Evolutionary conservation across 2,797 vertebrate genomes (phyloP).

Genomic region (Xenops minutus): DNA sequence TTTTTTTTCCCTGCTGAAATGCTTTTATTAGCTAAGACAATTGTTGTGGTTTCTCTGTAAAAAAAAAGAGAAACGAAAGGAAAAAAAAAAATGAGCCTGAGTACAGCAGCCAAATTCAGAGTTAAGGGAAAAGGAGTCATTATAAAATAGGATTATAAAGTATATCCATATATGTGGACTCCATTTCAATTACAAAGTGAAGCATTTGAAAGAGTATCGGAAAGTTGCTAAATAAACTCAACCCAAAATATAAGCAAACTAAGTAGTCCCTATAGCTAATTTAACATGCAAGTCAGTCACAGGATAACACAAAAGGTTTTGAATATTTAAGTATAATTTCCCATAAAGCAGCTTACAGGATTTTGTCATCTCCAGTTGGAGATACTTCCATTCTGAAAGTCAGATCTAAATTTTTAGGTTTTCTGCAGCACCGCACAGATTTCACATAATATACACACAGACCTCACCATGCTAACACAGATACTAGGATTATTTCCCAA

Average conservation of each 20-base stretch:
- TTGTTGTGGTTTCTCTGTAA: background rate
- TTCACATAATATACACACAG: background rate
- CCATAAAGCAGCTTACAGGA: background rate
- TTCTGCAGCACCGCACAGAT: background rate
- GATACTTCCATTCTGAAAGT: background rate
- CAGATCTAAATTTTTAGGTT: background rate
- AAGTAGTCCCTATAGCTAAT: background rate
- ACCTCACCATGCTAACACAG: background rate
- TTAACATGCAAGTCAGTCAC: background rate
- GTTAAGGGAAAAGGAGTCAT: background rate
- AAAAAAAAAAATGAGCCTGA: background rate
- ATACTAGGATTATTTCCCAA: background rate
- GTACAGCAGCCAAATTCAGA: background rate
- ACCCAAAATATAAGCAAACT: background rate
- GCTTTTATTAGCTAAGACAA: background rate
- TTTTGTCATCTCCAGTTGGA: background rate
- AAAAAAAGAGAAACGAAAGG: background rate
- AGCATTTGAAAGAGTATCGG: background rate
- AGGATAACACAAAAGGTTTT: background rate
- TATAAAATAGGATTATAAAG: background rate
- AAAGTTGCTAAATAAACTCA: background rate
- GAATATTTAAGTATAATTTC: background rate
- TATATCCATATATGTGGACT: fast-evolving
- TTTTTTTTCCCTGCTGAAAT: background rate
- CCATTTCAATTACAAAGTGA: background rate